Base-by-base conservation (phyloP, 2,797 vertebrate genomes). In the Rhinogobio ventralis region DNA sequence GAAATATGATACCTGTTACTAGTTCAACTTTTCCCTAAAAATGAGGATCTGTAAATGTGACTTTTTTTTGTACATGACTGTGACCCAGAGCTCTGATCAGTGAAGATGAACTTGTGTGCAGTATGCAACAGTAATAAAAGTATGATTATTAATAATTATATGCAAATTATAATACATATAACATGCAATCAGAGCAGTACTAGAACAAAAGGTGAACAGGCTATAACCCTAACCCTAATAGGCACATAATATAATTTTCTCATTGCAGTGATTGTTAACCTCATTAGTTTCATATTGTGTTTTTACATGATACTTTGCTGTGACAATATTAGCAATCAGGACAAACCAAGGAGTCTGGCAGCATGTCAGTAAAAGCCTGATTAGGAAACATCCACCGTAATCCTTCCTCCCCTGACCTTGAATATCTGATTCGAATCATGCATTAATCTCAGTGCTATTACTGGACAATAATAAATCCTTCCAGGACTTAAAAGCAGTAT, bases 341-440 rank as follows among this genome's bases (percentile, higher is more conserved):
- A 57, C 33, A n/a, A 74, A 36, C 13, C 68, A 49, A 49, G 15
- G 1, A 82, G 23, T 25, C 23, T 46, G 30, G 4, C 11, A 74
- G 23, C 55, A 67, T 76, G 76, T 60, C 28, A 46, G 25, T 60
- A 20, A 51, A 51, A 53, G 36, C 39, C 77, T 57, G 68, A 73
- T 62, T 85, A 85, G 53, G 67, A 66, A 72, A 49, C 66, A 76
- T 79, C 76, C 67, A 72, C 4, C 8, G 11, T 86, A 82, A 82
- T 77, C 73, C 64, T 49, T 71, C 42, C 64, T 75, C 62, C 3
- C 28, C 3, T 86, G 72, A 80, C 85, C 80, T 72, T 53, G n/a
- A 83, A 83, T 79, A 49, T 83, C 60, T 66, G n/a, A 83, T 53
- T 76, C 69, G 6, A 75, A 64, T 76, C 49, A 49, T 60, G n/a